Base-by-base conservation (phyloP, 2,888 invertebrate species). In the Perithous albicinctus region DNA sequence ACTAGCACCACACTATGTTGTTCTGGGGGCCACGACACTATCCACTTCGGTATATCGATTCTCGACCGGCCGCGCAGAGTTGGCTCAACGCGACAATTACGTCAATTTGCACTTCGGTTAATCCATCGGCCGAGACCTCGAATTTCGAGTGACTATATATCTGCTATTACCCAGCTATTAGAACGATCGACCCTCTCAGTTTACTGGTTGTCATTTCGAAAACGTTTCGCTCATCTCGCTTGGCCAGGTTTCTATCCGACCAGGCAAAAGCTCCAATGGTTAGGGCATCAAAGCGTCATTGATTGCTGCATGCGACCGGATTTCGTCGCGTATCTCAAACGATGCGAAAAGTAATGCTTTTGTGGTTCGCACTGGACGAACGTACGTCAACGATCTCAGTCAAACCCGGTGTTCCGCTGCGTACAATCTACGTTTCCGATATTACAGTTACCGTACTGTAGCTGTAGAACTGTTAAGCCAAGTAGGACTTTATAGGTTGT, bases 1-100 rank as follows among this genome's bases (percentile, higher is more conserved):
- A 35, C 48, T 8, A 20, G 51, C 32, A 32, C 7, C 59, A 15
- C 15, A n/a, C 7, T 51, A n/a, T 23, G 23, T 51, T 38, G 67
- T 35, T n/a, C 51, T n/a, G 35, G 48, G 48, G 61, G 67, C 59
- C 59, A 61, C 73, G 48, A 73, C 66, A 67, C 66, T 61, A 78
- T 78, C 66, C 73, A 78, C 78, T 73, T 73, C 73, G 78, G 59
- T 67, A 66, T 67, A 78, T 78, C 78, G 78, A 73, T 78, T 69
- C 67, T 35, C 38, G 73, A 20, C 29, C 72, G 61, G 12, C 48
- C 41, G 43, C 32, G 61, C 43, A 23, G 61, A 70, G 51, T 64
- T 48, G 48, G 64, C 46, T 74, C 74, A 38, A 74, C 59, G 74
- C 64, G 78, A 78, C 81, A 82, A 82, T 82, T 82, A 82, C 81